These are phyloP conservation scores for Meteorus colon DNA, from an alignment of 2,888 invertebrate species.

Conservation along the genomic window DNA sequence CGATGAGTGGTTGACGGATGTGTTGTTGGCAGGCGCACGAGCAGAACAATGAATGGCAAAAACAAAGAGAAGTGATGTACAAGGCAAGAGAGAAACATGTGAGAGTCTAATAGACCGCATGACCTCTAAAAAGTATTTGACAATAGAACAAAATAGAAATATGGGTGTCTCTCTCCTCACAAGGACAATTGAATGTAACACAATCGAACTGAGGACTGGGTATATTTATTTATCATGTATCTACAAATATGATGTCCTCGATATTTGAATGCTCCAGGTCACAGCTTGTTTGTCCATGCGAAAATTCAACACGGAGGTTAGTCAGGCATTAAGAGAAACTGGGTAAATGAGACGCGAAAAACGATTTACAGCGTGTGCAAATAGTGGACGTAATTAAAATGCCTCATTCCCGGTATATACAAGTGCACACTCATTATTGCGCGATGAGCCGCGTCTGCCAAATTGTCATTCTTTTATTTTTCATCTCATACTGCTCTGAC, in stretches of 20 bases:
- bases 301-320: conserved; percentile 51
- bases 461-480: conserved; percentile 31
- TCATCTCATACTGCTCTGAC: neutral
- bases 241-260: conserved; percentile 4
- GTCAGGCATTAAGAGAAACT: conserved; percentile 52
- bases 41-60: neutral
- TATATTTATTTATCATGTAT: neutral
- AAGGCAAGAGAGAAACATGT: neutral
- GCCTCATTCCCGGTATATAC: conserved; percentile 41
- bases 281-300: conserved; percentile 29
- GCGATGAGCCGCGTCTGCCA: conserved; percentile 51
- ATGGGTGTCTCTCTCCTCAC: neutral
- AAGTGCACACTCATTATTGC: conserved; percentile 50
- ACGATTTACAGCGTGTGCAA: conserved; percentile 53
- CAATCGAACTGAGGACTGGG: neutral
- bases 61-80: neutral
- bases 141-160: too few relatives aligned
- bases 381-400: conserved; percentile 55
- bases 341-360: conserved; percentile 58
- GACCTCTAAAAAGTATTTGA: too few relatives aligned
- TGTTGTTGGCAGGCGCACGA: conserved; percentile 1
- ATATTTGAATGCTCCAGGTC: conserved; percentile 34
- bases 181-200: neutral
- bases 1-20: conserved; percentile 24
- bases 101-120: too few relatives aligned